Percentiles rank a stretch among this genome's conserved stretches.
Conservation (phyloP, 1,140 invertebrate species). For the Cepaea nemoralis region DNA sequence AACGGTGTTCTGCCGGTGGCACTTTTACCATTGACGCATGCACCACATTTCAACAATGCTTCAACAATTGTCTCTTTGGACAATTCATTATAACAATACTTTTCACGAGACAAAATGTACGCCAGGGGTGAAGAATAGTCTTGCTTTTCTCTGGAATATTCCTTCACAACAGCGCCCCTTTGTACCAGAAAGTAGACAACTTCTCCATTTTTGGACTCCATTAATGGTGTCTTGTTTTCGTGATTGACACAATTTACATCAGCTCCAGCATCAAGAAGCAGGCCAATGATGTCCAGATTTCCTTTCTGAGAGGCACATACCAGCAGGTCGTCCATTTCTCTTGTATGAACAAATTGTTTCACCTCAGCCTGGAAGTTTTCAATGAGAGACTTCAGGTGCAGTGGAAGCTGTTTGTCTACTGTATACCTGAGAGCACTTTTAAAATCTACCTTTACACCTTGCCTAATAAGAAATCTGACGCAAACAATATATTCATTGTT, state of each 20-base stretch:
- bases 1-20: neutral
- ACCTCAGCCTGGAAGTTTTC: neutral
- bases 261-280: neutral
- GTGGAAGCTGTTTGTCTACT: neutral
- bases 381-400: neutral
- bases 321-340: neutral
- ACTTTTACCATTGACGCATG: neutral
- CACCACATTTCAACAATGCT: neutral
- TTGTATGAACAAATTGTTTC: neutral
- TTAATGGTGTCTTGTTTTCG: neutral
- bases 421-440: neutral
- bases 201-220: neutral
- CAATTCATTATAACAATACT: neutral
- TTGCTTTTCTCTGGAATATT: neutral
- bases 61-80: neutral
- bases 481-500: neutral
- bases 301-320: neutral
- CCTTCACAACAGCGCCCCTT: neutral
- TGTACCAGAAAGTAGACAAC: neutral
- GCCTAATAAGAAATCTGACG: neutral
- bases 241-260: neutral
- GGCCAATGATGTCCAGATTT: neutral
- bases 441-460: neutral
- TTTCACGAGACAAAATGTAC: neutral
- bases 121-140: neutral